phyloP scores from a whole-genome alignment of 37 sponge, comb jelly and placozoan species.

The Beroe forskalii region DNA sequence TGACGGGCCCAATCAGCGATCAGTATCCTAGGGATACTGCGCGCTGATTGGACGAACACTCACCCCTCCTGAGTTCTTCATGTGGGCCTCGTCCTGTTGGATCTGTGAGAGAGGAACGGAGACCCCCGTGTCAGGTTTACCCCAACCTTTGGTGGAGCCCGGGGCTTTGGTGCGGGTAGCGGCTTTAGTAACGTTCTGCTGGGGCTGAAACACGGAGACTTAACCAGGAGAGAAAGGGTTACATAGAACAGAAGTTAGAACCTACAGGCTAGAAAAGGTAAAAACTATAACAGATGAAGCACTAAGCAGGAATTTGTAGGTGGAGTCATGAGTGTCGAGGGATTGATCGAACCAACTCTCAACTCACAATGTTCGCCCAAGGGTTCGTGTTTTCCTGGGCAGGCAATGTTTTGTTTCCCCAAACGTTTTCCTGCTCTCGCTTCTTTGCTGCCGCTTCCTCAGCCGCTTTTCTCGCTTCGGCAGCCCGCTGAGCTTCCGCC shows the following conservation, averaged over 20 bases:
- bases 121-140: constrained; percentile 20
- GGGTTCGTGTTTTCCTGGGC: constrained; percentile 52
- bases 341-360: too few species aligned
- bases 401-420: constrained; percentile 15
- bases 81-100: constrained; percentile 37
- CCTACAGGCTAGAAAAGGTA: too few species aligned
- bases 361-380: constrained; percentile 54
- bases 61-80: too few species aligned
- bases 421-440: constrained; percentile 45
- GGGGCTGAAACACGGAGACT: constrained; percentile 14
- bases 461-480: not conserved
- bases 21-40: too few species aligned
- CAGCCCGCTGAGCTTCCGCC: not conserved
- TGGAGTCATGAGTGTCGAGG: too few species aligned
- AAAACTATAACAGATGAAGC: too few species aligned
- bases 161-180: constrained; percentile 1
- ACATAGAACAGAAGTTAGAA: too few species aligned
- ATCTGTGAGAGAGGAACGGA: constrained; percentile 49
- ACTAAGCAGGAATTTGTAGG: too few species aligned
- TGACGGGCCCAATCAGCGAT: too few species aligned
- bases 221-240: too few species aligned
- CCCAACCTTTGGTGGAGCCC: not conserved
- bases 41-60: too few species aligned
- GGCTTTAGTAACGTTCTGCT: not conserved
- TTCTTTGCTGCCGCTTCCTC: constrained; percentile 12